Conservation (phyloP, 2,888 invertebrate species). For the Lamproptera curius region DNA sequence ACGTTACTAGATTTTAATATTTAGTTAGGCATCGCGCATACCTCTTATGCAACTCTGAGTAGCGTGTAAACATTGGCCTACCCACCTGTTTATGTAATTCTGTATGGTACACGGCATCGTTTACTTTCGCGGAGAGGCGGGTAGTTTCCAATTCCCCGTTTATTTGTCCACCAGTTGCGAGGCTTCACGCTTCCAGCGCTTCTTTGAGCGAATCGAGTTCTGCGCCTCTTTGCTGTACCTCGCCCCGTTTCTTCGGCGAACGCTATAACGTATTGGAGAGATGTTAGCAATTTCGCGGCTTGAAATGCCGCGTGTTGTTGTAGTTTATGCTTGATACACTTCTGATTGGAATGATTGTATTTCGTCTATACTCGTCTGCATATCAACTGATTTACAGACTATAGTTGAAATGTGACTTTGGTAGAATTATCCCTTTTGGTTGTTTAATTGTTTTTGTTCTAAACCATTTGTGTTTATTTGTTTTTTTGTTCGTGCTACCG, state of each 20-base stretch:
- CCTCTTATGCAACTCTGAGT: too few species aligned
- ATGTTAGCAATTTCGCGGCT: neutral
- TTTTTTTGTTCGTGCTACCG: too few species aligned
- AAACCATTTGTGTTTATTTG: too few species aligned
- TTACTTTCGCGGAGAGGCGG: constrained; percentile 15
- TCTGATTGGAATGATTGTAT: too few species aligned
- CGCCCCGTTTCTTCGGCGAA: constrained; percentile 15
- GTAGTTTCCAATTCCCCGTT: constrained; percentile 33
- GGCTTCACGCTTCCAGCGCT: constrained; percentile 29
- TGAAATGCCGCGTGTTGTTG: neutral
- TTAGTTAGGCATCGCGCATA: too few species aligned
- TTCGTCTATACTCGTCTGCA: too few species aligned
- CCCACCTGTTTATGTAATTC: constrained; percentile 10
- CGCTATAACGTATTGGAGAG: constrained; percentile 9
- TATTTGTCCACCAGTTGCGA: constrained; percentile 29
- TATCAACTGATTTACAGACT: too few species aligned
- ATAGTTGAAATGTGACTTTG: too few species aligned
- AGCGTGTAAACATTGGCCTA: neutral
- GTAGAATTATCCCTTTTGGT: too few species aligned
- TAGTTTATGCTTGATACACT: too few species aligned
- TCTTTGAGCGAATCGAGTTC: constrained; percentile 35
- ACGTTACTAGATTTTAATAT: too few species aligned
- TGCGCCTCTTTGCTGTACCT: constrained; percentile 15
- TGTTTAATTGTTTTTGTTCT: too few species aligned
- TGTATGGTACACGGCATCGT: constrained; percentile 11